A percentile compares a stretch with the other conserved stretches of the same genome.
Conservation (phyloP, 2,113 vertebrate genomes). For the Probosciger aterrimus region DNA sequence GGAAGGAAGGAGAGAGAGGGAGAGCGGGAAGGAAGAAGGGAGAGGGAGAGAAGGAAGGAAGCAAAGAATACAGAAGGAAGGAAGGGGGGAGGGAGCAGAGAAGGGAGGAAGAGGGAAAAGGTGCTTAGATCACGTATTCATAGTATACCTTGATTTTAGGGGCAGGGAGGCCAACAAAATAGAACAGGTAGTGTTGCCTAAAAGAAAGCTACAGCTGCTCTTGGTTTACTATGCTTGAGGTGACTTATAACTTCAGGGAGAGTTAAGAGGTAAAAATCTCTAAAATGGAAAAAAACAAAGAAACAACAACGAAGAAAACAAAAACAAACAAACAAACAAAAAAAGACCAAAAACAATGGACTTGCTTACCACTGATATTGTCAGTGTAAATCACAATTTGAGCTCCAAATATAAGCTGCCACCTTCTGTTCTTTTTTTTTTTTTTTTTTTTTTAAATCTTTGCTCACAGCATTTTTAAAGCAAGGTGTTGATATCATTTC, state of each 20-base stretch:
- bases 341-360: neutral
- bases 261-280: neutral
- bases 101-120: neutral
- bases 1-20: too few relatives aligned
- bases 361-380: neutral
- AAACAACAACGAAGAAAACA: neutral
- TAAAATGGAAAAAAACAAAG: neutral
- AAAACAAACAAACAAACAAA: neutral
- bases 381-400: neutral
- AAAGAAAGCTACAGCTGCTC: neutral
- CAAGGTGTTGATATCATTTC: conserved; percentile 37
- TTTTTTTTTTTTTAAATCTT: neutral
- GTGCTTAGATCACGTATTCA: neutral
- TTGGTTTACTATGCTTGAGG: neutral
- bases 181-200: neutral
- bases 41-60: too few relatives aligned
- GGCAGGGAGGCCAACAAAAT: neutral
- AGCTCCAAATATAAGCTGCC: neutral
- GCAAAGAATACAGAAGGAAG: neutral
- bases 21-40: too few relatives aligned
- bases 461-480: conserved; percentile 16
- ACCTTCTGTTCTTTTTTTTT: neutral
- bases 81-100: too few relatives aligned
- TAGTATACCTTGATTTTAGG: neutral
- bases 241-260: neutral